Conservation (phyloP, 2,797 vertebrate species). For the Etheostoma nigrum region DNA sequence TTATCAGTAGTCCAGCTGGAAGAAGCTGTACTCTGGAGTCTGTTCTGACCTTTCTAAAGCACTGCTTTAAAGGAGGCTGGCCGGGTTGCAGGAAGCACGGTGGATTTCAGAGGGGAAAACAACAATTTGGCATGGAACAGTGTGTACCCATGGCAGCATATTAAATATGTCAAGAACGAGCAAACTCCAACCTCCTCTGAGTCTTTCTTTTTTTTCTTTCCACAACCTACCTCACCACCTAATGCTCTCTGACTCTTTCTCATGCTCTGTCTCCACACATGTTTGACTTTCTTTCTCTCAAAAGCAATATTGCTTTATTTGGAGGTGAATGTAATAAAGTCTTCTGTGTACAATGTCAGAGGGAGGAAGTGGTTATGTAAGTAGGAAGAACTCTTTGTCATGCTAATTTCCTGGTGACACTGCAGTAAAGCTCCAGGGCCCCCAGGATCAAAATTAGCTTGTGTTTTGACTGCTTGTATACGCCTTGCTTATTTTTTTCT, state of each 20-base stretch:
- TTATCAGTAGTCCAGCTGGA: slow-evolving; percentile 46
- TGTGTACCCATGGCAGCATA: slow-evolving; percentile 50
- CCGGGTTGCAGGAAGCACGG: slow-evolving; percentile 45
- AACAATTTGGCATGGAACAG: slow-evolving; percentile 65
- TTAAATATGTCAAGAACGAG: slow-evolving; percentile 59
- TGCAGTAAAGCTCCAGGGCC: slow-evolving; percentile 23
- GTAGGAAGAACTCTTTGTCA: slow-evolving; percentile 35
- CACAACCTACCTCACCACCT: slow-evolving; percentile 4
- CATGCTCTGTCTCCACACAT: background rate
- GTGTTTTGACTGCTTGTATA: slow-evolving; percentile 11
- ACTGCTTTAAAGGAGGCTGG: slow-evolving; percentile 50
- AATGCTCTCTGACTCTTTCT: slow-evolving; percentile 23
- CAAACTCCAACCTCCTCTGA: slow-evolving; percentile 21
- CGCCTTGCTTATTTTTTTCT: background rate
- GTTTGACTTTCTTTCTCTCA: slow-evolving; percentile 3
- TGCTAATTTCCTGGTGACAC: slow-evolving; percentile 43
- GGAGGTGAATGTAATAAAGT: slow-evolving; percentile 20
- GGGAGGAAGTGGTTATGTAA: slow-evolving; percentile 28
- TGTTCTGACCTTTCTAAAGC: slow-evolving; percentile 74
- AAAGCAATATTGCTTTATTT: slow-evolving; percentile 37
- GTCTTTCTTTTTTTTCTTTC: slow-evolving; percentile 14
- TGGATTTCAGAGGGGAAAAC: slow-evolving; percentile 63
- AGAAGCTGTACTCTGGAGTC: slow-evolving; percentile 36
- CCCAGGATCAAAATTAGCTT: slow-evolving; percentile 19
- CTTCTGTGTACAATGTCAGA: slow-evolving; percentile 21